Evolutionary conservation across 2,113 vertebrate genomes (phyloP).

Genomic region (Centropristis striata): DNA sequence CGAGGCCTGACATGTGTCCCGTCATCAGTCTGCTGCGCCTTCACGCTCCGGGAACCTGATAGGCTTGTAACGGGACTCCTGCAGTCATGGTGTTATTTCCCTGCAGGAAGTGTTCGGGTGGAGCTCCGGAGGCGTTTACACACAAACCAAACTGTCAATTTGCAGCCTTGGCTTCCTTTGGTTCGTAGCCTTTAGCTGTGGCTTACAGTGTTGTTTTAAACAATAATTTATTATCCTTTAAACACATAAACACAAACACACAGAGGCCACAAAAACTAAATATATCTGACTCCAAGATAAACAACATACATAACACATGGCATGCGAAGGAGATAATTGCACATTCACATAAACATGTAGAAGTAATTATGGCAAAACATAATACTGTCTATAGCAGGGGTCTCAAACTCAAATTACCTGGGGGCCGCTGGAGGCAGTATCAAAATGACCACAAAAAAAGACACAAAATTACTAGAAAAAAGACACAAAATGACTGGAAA

Average conservation of each 20-base stretch:
- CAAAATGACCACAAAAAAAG: too few species aligned
- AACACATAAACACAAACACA: neutral
- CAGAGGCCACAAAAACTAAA: neutral
- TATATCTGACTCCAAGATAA: neutral
- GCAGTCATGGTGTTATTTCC: constrained; percentile 11
- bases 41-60: constrained; percentile 4
- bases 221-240: neutral
- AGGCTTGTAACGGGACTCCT: constrained; percentile 26
- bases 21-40: constrained; percentile 7
- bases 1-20: neutral
- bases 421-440: too few species aligned
- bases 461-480: too few species aligned
- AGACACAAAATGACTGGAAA: too few species aligned
- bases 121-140: neutral
- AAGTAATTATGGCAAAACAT: too few species aligned
- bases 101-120: constrained; percentile 1
- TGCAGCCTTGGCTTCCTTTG: neutral
- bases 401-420: too few species aligned
- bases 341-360: neutral
- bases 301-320: neutral
- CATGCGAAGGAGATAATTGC: neutral
- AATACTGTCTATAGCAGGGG: too few species aligned
- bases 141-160: neutral
- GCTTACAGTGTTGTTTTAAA: neutral
- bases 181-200: neutral